phyloP scores from a whole-genome alignment of 2,113 vertebrate species.

The Tylochromis polylepis region DNA sequence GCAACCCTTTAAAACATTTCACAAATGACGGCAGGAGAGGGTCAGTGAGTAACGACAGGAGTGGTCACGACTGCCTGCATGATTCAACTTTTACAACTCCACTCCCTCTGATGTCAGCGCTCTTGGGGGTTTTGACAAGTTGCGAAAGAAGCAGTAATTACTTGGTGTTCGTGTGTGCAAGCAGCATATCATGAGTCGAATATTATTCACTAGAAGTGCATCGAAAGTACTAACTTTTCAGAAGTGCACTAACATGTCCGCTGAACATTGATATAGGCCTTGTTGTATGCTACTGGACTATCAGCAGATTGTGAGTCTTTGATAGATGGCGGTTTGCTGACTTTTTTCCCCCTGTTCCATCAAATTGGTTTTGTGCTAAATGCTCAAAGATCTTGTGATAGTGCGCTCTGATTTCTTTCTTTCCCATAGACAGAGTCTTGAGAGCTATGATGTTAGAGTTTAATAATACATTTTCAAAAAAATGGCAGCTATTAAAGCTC shows the following conservation, averaged over 20 bases:
- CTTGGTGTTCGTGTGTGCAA: neutral
- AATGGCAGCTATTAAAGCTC: neutral
- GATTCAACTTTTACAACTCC: constrained; percentile 46
- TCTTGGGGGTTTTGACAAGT: neutral
- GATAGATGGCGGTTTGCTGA: neutral
- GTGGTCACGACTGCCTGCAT: constrained; percentile 23
- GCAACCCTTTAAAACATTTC: constrained; percentile 3
- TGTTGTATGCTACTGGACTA: neutral
- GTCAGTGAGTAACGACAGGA: constrained; percentile 63
- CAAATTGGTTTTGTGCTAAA: neutral
- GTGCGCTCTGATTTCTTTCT: neutral
- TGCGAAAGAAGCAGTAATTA: constrained; percentile 6
- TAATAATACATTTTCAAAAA: neutral
- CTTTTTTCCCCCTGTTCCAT: rapidly evolving
- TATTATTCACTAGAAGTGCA: neutral
- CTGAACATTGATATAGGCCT: rapidly evolving
- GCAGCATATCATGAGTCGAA: neutral
- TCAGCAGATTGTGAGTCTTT: neutral
- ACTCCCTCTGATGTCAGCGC: constrained; percentile 5
- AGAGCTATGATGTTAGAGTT: neutral
- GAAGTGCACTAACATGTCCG: neutral
- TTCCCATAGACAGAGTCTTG: neutral
- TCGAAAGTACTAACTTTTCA: neutral
- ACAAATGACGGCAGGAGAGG: neutral
- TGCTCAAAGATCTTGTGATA: neutral